These are phyloP conservation scores for Cryptoblepharus egeriae DNA, from an alignment of 2,797 vertebrate genomes.

Conservation along the genomic window DNA sequence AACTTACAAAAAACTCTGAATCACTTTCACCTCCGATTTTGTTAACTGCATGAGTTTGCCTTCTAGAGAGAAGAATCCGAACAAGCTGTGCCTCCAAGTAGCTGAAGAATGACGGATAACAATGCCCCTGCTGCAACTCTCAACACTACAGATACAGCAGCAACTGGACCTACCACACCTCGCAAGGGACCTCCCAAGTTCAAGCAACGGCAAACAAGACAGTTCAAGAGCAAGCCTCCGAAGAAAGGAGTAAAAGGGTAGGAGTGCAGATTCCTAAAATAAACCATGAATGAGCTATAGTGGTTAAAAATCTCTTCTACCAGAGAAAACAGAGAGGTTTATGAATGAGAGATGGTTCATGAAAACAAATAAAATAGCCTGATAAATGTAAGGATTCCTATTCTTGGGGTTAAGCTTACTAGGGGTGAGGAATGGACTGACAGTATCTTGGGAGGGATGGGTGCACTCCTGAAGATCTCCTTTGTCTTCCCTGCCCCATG, in stretches of 20 bases:
- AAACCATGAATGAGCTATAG: background rate
- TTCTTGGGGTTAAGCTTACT: too few species aligned
- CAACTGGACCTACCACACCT: conserved; percentile 73
- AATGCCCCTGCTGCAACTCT: conserved; percentile 21
- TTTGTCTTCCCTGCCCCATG: too few species aligned
- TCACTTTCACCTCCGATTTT: background rate
- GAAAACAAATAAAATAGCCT: too few species aligned
- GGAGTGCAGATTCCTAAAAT: conserved; percentile 25
- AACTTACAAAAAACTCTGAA: background rate
- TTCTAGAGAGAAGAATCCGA: conserved; percentile 59
- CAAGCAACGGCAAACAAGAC: conserved; percentile 84
- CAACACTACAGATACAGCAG: conserved; percentile 55
- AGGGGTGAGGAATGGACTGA: too few species aligned
- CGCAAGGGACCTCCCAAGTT: conserved; percentile 85
- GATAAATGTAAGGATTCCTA: too few species aligned
- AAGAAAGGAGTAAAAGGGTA: conserved; percentile 84
- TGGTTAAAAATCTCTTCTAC: background rate
- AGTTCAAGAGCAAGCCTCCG: conserved; percentile 88
- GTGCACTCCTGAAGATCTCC: too few species aligned
- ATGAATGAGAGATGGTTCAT: background rate
- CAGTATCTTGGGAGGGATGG: too few species aligned
- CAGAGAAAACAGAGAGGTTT: background rate
- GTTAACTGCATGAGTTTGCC: conserved; percentile 22
- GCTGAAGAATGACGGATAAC: conserved; percentile 69
- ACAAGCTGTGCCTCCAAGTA: background rate